phyloP scores from a whole-genome alignment of 2,797 vertebrate genomes.

The Lacerta viridis region DNA sequence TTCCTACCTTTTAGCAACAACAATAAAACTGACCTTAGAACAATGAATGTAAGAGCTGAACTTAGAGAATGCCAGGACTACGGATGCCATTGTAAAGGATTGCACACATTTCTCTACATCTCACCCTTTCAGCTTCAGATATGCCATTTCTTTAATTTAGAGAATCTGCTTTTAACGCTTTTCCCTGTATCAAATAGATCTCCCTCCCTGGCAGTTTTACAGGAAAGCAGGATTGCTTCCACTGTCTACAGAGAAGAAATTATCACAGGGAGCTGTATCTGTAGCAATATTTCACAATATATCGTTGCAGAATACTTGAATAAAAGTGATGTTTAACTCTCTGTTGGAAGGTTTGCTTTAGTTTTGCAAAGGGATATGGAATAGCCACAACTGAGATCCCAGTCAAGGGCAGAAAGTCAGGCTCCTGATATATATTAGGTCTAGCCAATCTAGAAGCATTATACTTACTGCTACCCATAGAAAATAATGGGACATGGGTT shows the following conservation, averaged over 20 bases:
- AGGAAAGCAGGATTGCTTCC: constrained; percentile 5
- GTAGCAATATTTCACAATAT: constrained; percentile 11
- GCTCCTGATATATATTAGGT: neutral
- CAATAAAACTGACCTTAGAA: constrained; percentile 40
- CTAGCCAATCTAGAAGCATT: neutral
- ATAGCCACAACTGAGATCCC: neutral
- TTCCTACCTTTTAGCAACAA: constrained; percentile 44
- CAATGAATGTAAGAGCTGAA: constrained; percentile 33
- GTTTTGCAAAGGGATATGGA: neutral
- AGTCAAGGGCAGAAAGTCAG: neutral
- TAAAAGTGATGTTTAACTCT: constrained; percentile 13
- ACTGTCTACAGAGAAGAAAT: constrained; percentile 3
- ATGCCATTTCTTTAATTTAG: constrained; percentile 41
- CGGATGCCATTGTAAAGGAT: neutral
- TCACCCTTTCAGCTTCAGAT: constrained; percentile 14
- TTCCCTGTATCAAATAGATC: constrained; percentile 16
- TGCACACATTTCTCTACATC: constrained; percentile 24
- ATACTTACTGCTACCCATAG: neutral
- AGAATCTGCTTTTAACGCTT: constrained; percentile 14
- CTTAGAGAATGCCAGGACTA: constrained; percentile 36
- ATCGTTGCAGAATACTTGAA: neutral
- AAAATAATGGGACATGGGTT: neutral
- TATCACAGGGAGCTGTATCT: neutral
- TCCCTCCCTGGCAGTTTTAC: neutral
- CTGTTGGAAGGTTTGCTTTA: neutral